Conservation (phyloP, 2,888 invertebrate genomes). For the Strigamia transsilvanica region DNA sequence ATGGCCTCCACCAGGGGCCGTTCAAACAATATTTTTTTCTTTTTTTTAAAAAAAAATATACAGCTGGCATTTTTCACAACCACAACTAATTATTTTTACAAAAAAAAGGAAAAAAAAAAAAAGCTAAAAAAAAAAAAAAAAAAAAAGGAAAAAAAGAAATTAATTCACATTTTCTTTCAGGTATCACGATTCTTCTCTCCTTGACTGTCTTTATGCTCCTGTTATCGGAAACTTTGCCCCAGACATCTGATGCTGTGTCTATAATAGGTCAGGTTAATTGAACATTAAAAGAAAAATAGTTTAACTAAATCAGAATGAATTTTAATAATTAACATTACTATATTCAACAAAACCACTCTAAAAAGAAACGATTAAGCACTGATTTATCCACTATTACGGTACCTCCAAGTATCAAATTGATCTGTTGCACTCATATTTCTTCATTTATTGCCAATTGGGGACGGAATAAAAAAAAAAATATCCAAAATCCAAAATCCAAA, state of each 20-base stretch:
- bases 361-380: background rate
- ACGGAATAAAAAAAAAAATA: background rate
- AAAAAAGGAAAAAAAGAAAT: background rate
- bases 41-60: background rate
- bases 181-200: conserved; percentile 68
- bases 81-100: background rate
- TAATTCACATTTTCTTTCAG: conserved; percentile 60
- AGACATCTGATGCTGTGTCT: conserved; percentile 70
- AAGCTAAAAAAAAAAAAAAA: background rate
- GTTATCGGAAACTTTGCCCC: conserved; percentile 69
- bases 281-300: conserved; percentile 22
- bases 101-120: background rate
- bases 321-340: conserved; percentile 7
- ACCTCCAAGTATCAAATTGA: conserved; percentile 51
- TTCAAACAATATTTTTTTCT: background rate
- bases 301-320: background rate
- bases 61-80: background rate
- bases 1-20: conserved; percentile 13
- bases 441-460: background rate
- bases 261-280: conserved; percentile 66
- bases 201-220: conserved; percentile 69
- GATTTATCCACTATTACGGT: background rate
- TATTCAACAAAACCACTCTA: background rate
- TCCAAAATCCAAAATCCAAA: no score
- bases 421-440: conserved; percentile 14